phyloP scores from a whole-genome alignment of 2,113 vertebrate species.

The Delphinus delphis region DNA sequence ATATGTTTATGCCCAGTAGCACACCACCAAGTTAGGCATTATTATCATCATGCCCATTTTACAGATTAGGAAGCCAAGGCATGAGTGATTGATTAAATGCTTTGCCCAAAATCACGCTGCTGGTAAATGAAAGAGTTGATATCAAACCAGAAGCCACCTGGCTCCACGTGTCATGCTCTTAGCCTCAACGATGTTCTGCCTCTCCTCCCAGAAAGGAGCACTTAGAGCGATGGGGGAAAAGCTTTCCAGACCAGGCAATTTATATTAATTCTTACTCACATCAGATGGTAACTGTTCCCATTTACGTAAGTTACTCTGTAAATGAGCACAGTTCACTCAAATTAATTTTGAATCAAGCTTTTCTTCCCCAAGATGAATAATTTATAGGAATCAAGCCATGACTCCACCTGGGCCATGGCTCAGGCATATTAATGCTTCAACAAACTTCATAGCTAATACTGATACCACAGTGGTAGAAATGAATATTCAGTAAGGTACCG shows the following conservation, averaged over 20 bases:
- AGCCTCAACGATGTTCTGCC: not conserved
- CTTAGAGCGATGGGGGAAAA: not conserved
- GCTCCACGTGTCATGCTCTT: not conserved
- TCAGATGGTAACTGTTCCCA: not conserved
- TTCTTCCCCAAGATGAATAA: constrained; percentile 62
- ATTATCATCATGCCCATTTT: not conserved
- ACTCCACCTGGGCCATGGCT: not conserved
- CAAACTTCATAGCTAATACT: not conserved
- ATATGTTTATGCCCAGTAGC: not conserved
- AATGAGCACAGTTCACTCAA: constrained; percentile 44
- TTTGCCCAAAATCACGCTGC: not conserved
- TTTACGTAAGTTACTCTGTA: constrained; percentile 33
- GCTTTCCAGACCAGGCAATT: not conserved
- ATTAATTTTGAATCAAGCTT: constrained; percentile 65
- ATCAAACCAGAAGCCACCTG: not conserved
- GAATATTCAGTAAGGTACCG: not conserved
- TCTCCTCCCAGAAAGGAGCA: not conserved
- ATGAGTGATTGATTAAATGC: not conserved
- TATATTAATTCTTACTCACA: not conserved
- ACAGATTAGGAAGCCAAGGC: not conserved
- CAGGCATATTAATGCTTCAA: constrained; percentile 55
- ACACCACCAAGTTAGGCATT: not conserved
- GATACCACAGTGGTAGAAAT: not conserved
- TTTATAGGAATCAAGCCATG: constrained; percentile 49
- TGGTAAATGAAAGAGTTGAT: not conserved